Evolutionary conservation across 53 echinoderm and acorn worm genomes (phyloP), one percentile per base, ranked within the genome.

Genomic region (Holothuria scabra): DNA sequence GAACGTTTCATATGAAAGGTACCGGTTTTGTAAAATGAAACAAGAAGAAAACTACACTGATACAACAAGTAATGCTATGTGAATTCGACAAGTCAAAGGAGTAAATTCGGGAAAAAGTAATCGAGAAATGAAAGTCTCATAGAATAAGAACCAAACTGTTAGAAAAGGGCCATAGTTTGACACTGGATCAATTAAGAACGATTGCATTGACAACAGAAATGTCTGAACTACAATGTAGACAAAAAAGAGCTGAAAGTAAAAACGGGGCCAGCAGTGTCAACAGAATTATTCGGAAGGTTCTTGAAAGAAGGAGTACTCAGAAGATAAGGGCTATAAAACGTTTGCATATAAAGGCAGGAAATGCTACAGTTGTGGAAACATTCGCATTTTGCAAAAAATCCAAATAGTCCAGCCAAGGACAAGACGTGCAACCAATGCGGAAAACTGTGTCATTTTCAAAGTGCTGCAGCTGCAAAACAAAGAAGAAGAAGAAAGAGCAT

Each of bases 71-170:
- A 28, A 67, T 78, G 56, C 66, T 56, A 12, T 76, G 89, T 76
- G 76, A 78, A 30, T 89, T 89, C 26, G 85, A 83, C 31, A 81
- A 75, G 9, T 2, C 23, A n/a, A 12, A 46, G 9, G 75, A 56
- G 29, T 12, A 75, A 48, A 0, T 0, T 30, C 24, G 35, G 8
- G 81, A 88, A 25, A 72, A 81, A 48, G 91, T 88, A 44, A 91
- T 91, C 19, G 88, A 85, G 41, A 85, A 91, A 67, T 91, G 91
- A 55, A 87, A 26, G 63, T 91, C 88, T 18, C 64, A 56, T 24
- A 88, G 65, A 52, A 85, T 91, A 38, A 24, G 82, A n/a, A 16
- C 76, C 29, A 91, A 75, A 44, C 52, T 88, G 65, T 48, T 88
- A 22, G 82, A 85, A 69, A 88, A 82, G 31, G 88, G 88, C 8